Evolutionary conservation across 2,888 invertebrate species (phyloP).

Genomic region (Acleris laterana): DNA sequence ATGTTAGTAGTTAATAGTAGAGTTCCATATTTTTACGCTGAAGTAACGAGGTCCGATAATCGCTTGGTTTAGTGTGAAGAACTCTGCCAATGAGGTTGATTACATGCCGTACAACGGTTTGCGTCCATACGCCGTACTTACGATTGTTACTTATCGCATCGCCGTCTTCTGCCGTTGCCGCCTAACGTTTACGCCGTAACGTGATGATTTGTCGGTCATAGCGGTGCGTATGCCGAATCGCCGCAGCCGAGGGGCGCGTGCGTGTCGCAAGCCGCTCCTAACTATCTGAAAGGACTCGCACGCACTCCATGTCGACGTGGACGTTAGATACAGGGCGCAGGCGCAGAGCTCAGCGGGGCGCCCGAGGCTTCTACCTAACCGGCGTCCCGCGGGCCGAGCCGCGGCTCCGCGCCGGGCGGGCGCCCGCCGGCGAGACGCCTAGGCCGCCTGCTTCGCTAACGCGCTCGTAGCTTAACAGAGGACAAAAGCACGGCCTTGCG

Average conservation of each 20-base stretch:
- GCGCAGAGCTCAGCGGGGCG: slow-evolving; percentile 21
- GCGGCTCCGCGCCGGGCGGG: background rate
- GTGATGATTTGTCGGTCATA: slow-evolving; percentile 30
- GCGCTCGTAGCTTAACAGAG: slow-evolving; percentile 4
- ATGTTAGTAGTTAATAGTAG: slow-evolving; percentile 34
- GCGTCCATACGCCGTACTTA: slow-evolving; percentile 37
- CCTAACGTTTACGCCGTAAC: slow-evolving; percentile 37
- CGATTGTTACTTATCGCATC: slow-evolving; percentile 36
- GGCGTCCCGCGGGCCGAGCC: background rate
- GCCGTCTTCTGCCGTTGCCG: slow-evolving; percentile 34
- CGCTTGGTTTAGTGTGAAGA: slow-evolving; percentile 25
- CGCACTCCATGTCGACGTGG: slow-evolving; percentile 37
- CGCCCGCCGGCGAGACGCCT: background rate
- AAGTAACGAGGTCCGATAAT: slow-evolving; percentile 17
- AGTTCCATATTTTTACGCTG: slow-evolving; percentile 29
- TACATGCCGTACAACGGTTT: slow-evolving; percentile 32
- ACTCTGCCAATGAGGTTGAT: slow-evolving; percentile 18
- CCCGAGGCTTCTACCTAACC: slow-evolving; percentile 3
- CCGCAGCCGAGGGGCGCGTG: slow-evolving; percentile 22
- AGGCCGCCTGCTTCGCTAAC: background rate
- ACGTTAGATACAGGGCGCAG: slow-evolving; percentile 33
- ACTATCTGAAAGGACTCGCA: slow-evolving; percentile 39
- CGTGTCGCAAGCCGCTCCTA: slow-evolving; percentile 36
- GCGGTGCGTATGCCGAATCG: slow-evolving; percentile 16
- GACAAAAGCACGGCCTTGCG: slow-evolving; percentile 4